Conservation (phyloP, 2,113 vertebrate species). For the Cebus imitator region DNA sequence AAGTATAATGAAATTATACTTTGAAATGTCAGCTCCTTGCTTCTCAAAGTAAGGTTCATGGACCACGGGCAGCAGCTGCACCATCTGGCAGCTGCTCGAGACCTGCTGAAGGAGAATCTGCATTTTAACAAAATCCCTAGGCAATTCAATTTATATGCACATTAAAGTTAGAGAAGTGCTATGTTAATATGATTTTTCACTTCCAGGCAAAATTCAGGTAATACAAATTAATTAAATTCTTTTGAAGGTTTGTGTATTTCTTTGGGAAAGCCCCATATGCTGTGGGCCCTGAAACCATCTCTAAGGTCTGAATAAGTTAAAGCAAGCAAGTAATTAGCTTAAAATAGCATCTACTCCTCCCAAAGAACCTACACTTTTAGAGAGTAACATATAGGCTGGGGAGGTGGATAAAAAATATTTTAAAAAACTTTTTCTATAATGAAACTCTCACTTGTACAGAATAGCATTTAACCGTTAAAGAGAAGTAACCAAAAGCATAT, state of each 20-base stretch:
- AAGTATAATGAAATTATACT: neutral
- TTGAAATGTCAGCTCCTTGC: neutral
- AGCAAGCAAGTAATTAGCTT: slow-evolving; percentile 38
- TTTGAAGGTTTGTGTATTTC: neutral
- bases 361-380: neutral
- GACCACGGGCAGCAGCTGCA: neutral
- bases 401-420: neutral
- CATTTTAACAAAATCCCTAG: neutral
- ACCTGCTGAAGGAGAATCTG: neutral
- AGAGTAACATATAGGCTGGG: neutral
- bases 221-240: slow-evolving; percentile 38
- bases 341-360: neutral
- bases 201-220: neutral
- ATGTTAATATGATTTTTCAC: neutral
- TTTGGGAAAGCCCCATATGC: neutral
- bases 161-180: neutral
- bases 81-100: neutral
- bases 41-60: neutral
- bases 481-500: neutral
- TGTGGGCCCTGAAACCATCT: neutral
- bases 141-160: neutral
- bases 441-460: neutral
- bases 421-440: neutral
- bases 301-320: slow-evolving; percentile 16
- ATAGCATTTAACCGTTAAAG: slow-evolving; percentile 5